phyloP scores from a whole-genome alignment of 2,888 invertebrate species.

The Synergus umbraculus region DNA sequence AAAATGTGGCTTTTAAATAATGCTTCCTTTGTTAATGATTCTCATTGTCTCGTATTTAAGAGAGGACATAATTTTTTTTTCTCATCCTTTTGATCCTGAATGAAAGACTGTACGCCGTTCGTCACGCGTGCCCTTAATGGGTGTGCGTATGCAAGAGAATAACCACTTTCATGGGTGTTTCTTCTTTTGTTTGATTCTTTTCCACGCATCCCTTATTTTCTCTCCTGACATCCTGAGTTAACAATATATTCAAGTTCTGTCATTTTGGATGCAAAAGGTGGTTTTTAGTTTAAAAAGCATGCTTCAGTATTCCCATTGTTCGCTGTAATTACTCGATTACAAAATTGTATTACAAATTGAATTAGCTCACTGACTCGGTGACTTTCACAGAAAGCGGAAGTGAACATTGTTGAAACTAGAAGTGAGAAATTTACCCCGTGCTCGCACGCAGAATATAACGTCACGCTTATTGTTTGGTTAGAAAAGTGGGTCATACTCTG shows the following conservation, averaged over 20 bases:
- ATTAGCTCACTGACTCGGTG: background rate
- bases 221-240: background rate
- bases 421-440: constrained; percentile 44
- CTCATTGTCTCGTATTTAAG: background rate
- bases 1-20: background rate
- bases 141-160: background rate
- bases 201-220: constrained; percentile 8
- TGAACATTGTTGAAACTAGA: constrained; percentile 48
- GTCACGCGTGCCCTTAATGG: constrained; percentile 11
- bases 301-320: background rate
- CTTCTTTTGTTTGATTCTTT: constrained; percentile 13
- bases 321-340: background rate
- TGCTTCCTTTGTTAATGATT: background rate
- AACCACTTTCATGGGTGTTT: constrained; percentile 28
- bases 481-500: constrained; percentile 40
- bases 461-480: constrained; percentile 32
- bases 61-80: background rate
- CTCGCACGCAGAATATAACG: background rate
- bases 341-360: background rate
- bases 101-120: background rate
- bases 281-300: background rate
- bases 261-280: background rate
- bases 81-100: constrained; percentile 23
- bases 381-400: background rate
- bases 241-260: background rate